phyloP scores from a whole-genome alignment of 2,797 vertebrate genomes.

The Sebastes trivittatus region DNA sequence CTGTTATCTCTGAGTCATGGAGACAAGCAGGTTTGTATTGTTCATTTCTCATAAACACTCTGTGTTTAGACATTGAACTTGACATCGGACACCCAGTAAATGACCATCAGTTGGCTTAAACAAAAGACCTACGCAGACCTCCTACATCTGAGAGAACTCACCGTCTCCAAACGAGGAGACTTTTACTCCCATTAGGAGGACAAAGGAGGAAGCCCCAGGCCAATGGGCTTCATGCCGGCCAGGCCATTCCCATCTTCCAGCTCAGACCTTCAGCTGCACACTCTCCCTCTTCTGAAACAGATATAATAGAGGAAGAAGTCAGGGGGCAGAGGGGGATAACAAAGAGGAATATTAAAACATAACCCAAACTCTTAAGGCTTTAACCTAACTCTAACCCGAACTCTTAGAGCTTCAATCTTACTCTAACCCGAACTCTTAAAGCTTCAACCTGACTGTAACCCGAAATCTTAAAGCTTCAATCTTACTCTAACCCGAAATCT shows the following conservation, averaged over 20 bases:
- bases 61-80: conserved; percentile 66
- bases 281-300: conserved; percentile 51
- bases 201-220: conserved; percentile 59
- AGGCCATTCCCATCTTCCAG: background rate
- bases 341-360: background rate
- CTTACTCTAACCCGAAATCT: background rate
- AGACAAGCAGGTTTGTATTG: background rate
- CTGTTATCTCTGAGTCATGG: background rate
- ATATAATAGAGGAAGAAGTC: conserved; percentile 25
- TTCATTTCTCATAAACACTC: background rate
- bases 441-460: background rate
- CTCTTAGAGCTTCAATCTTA: no score
- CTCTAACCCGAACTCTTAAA: no score
- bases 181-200: conserved; percentile 73
- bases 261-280: background rate
- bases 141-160: background rate
- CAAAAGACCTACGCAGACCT: conserved; percentile 52
- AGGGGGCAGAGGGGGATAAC: background rate
- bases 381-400: no score
- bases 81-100: conserved; percentile 48
- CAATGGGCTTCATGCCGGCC: conserved; percentile 25
- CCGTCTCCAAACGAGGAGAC: conserved; percentile 1
- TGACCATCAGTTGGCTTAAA: conserved; percentile 61
- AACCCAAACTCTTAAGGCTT: no score
- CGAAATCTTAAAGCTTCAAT: background rate